Conservation (phyloP, 2,888 invertebrate species). For the Phrixothrix hirtus region DNA sequence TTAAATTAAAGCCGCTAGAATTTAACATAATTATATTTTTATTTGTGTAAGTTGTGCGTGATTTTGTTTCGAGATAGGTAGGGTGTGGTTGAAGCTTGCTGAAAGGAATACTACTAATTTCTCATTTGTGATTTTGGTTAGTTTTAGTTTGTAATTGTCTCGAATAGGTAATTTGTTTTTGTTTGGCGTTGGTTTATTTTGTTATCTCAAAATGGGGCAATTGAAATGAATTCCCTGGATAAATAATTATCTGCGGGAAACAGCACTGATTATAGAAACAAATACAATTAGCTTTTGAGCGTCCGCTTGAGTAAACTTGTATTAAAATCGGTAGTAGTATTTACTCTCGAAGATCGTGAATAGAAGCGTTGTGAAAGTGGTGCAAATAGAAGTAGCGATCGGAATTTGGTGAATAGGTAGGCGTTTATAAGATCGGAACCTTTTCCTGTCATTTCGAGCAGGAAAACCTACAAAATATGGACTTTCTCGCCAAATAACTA, state of each 20-base stretch:
- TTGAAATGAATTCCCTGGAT: too few relatives aligned
- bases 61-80: too few relatives aligned
- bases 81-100: too few relatives aligned
- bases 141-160: too few relatives aligned
- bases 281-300: neutral
- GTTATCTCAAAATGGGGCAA: too few relatives aligned
- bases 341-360: neutral
- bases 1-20: too few relatives aligned
- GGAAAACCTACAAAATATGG: slow-evolving; percentile 18
- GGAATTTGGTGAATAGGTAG: neutral
- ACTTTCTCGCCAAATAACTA: slow-evolving; percentile 30
- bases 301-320: neutral
- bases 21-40: too few relatives aligned
- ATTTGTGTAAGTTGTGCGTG: too few relatives aligned
- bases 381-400: neutral
- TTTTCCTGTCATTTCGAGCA: slow-evolving; percentile 9
- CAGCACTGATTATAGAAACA: neutral
- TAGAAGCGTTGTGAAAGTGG: neutral
- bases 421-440: slow-evolving; percentile 7
- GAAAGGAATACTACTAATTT: neutral
- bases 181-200: neutral
- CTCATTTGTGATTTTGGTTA: too few relatives aligned
- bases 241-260: too few relatives aligned
- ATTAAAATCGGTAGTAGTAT: neutral
- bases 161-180: neutral